Evolutionary conservation across 2,888 invertebrate species (phyloP), one percentile per base, ranked within the genome.

Genomic region (Drosophila atripex): DNA sequence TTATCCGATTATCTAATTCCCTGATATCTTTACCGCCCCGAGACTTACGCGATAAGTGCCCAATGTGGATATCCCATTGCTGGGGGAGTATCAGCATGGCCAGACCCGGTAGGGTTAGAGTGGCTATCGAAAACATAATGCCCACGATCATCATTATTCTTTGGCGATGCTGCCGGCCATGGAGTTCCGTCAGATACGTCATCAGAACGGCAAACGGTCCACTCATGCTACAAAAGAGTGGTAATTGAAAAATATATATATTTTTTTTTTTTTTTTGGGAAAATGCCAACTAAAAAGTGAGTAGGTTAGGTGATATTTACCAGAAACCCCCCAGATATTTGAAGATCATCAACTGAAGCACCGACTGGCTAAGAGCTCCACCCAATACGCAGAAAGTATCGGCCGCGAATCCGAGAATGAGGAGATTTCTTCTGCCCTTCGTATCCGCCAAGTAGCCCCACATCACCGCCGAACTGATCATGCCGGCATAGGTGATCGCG

Each of bases 391-490:
- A 93, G 21, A 95, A 70, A 0, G 93, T 93, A 14, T 95, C 93
- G 11, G 93, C 89, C 46, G 95, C 86, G 80, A 94, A 94, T 0
- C 95, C 95, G 86, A 93, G 92, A 12, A 95, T 91, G 78, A 96
- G 92, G 49, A 96, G 92, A 80, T 93, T 93, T 72, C 93, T 93
- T 51, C 95, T 92, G 0, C 96, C 96, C 66, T 94, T 92, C 0
- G 94, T 94, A 86, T 96, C 96, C 0, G 95, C 95, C 6, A 96
- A 89, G 83, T 94, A 95, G 2, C 96, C 96, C 96, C 96, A 96
- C 1, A 95, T 71, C 87, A 95, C 93, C 0, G 95, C 95, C 39
- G 95, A 84, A 3, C 79, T 64, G 38, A 84, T 84, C 86, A 86
- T 75, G 95, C 96, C 96, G 89, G 94, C 93, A 91, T 95, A 96